phyloP scores from a whole-genome alignment of 2,113 vertebrate genomes.

The Grus americana region DNA sequence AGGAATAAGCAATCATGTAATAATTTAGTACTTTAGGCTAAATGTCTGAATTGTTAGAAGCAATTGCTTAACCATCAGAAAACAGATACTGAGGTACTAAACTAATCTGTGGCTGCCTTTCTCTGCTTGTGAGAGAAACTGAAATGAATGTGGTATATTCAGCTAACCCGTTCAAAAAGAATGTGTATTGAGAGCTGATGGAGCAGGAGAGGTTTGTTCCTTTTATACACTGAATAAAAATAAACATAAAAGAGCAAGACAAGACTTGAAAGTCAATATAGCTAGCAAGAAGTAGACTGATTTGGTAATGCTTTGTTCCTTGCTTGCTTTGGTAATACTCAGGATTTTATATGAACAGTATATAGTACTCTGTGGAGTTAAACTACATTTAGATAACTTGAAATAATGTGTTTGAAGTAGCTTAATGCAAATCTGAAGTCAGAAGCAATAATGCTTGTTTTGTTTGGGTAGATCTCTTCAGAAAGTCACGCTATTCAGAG shows the following conservation, averaged over 20 bases:
- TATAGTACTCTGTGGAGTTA: not conserved
- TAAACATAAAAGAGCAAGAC: not conserved
- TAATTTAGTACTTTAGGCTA: not conserved
- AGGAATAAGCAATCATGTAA: not conserved
- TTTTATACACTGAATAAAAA: not conserved
- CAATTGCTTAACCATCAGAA: not conserved
- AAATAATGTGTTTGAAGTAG: not conserved
- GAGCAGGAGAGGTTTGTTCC: not conserved
- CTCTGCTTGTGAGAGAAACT: not conserved
- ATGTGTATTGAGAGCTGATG: not conserved
- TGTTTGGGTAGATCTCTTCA: not conserved
- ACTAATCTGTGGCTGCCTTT: not conserved
- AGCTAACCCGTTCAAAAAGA: not conserved
- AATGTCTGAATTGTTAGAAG: not conserved
- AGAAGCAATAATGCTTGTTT: not conserved
- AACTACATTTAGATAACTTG: not conserved
- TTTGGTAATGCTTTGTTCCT: not conserved
- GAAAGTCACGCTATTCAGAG: not conserved
- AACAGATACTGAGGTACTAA: not conserved
- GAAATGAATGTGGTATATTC: not conserved
- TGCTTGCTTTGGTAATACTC: not conserved
- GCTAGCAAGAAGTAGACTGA: not conserved
- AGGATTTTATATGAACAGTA: not conserved
- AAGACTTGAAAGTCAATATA: not conserved
- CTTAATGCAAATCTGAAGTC: not conserved